Evolutionary conservation across 1,140 invertebrate species (phyloP), one percentile per base, ranked within the genome.

Genomic region (Drosophila bifasciata): DNA sequence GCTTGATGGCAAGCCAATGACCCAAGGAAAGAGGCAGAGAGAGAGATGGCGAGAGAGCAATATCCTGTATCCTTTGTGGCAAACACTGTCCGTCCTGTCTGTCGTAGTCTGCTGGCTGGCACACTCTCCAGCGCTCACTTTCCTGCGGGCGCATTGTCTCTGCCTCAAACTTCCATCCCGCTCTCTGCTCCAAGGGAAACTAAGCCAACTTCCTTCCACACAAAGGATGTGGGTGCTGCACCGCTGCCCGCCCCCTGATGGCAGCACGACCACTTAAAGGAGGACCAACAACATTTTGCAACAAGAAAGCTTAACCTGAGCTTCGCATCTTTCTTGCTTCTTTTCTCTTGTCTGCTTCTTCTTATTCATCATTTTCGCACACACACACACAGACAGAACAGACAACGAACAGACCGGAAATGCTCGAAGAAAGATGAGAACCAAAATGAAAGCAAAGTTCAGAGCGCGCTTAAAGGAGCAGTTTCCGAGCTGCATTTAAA

Each of bases 391-490:
- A 41, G 19, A 21, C 19, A 41, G 13, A 50, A 21, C 19, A 21
- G 19, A 49, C 9, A 9, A 11, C 21, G 17, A 21, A 28, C 62
- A 62, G 84, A 85, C 76, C 80, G 80, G 80, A 84, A 84, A 76
- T 75, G 81, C 62, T 71, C 50, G 55, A 85, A 63, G 68, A 32
- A 50, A 19, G 25, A 58, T 21, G 13, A 32, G 25, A 17, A 15
- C 15, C 8, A 15, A n/a, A 36, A 36, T 36, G 45, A 45, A 64
- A 73, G 59, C 79, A 80, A 80, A 76, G 77, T 77, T 79, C 63
- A 76, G 70, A 86, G 63, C 41, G 69, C 68, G 62, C 81, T 81
- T 85, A 62, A 86, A 85, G 83, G 49, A 70, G 69, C 57, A 46
- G 73, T 67, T 68, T 15, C 17, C 36, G 48, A 25, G 55, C 67